phyloP scores from a whole-genome alignment of 2,797 vertebrate species.

The Muscicapa comitata region DNA sequence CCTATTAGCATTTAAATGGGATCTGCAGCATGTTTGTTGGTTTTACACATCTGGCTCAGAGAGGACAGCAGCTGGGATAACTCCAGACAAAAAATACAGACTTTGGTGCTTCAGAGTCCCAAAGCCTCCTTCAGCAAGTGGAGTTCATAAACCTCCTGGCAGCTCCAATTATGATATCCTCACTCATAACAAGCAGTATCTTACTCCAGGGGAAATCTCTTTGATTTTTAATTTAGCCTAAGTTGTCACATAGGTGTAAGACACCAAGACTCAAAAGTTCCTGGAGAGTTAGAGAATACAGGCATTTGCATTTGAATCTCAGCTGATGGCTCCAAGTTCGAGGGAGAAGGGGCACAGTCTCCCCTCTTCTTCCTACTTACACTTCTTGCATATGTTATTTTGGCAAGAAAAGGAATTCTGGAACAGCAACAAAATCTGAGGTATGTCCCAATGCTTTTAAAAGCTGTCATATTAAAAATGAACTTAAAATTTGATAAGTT shows the following conservation, averaged over 20 bases:
- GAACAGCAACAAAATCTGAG: neutral
- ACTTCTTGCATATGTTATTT: neutral
- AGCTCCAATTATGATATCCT: constrained; percentile 32
- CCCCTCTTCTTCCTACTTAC: neutral
- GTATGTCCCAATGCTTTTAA: neutral
- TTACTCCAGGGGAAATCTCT: constrained; percentile 36
- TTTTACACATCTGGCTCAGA: neutral
- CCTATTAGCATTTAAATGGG: neutral
- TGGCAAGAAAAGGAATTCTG: neutral
- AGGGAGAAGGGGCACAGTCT: neutral
- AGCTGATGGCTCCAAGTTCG: neutral
- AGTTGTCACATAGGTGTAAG: constrained; percentile 44
- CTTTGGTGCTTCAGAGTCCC: neutral
- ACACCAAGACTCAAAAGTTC: constrained; percentile 35
- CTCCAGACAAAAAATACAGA: neutral
- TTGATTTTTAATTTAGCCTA: constrained; percentile 46
- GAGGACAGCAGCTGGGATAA: neutral
- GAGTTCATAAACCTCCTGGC: constrained; percentile 1
- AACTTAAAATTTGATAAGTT: neutral
- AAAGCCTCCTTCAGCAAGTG: neutral
- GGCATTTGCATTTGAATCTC: constrained; percentile 30
- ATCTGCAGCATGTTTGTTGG: neutral
- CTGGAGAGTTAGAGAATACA: constrained; percentile 13
- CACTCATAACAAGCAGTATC: neutral
- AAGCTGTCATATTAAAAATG: neutral